These are phyloP conservation scores for Lydus trimaculatus DNA, from an alignment of 2,888 invertebrate species.

Conservation along the genomic window DNA sequence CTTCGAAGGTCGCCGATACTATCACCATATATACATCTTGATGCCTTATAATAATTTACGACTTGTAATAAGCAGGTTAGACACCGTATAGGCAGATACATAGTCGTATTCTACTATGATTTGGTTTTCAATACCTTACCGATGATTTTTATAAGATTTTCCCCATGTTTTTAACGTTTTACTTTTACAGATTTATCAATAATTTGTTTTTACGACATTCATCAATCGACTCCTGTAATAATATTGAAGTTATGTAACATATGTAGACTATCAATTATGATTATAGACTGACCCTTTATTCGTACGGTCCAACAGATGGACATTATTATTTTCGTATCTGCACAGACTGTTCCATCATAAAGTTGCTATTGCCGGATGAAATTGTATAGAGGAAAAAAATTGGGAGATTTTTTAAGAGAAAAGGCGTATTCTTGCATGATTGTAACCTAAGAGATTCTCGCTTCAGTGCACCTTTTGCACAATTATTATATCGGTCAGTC, in stretches of 20 bases:
- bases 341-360: neutral
- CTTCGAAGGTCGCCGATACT: neutral
- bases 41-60: slow-evolving; percentile 30
- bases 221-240: slow-evolving; percentile 14
- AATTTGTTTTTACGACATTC: slow-evolving; percentile 27
- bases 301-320: neutral
- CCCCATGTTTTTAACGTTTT: neutral
- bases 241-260: neutral
- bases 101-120: slow-evolving; percentile 29
- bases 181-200: slow-evolving; percentile 20
- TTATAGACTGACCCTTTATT: neutral
- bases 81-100: slow-evolving; percentile 23
- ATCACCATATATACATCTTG: slow-evolving; percentile 12
- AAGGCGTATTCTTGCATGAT: too few species aligned
- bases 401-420: neutral
- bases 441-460: too few species aligned
- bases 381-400: neutral
- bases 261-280: slow-evolving; percentile 2
- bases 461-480: neutral
- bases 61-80: slow-evolving; percentile 31
- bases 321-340: slow-evolving; percentile 1
- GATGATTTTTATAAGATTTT: too few species aligned
- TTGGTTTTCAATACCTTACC: neutral
- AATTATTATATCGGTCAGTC: neutral
- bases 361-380: neutral